phyloP scores from a whole-genome alignment of 92 coral and sea anemone species.

The Hydrozoanthus gracilis region DNA sequence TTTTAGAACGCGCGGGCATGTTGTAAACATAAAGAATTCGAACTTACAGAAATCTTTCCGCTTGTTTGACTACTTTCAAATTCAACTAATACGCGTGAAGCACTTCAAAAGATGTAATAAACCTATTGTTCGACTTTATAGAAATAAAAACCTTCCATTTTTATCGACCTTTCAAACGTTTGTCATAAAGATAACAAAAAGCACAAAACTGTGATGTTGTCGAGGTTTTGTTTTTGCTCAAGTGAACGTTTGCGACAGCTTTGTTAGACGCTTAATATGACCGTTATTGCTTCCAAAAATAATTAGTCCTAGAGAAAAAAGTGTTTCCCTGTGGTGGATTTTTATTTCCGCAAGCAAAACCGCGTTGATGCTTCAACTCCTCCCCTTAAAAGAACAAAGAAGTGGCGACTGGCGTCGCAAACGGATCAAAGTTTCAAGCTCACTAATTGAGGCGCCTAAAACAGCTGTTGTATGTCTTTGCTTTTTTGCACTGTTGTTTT shows the following conservation, averaged over 20 bases:
- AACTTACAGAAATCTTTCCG: constrained; percentile 29
- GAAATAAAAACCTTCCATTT: constrained; percentile 51
- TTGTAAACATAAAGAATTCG: constrained; percentile 17
- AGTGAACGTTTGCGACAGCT: constrained; percentile 45
- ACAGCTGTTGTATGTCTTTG: constrained; percentile 34
- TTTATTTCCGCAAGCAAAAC: constrained; percentile 50
- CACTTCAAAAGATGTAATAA: constrained; percentile 50
- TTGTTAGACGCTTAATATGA: constrained; percentile 37
- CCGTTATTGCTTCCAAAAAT: constrained; percentile 51
- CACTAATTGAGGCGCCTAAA: constrained; percentile 23
- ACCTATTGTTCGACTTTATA: constrained; percentile 36
- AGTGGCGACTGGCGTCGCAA: constrained; percentile 31
- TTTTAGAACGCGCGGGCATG: constrained; percentile 6
- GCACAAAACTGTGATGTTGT: constrained; percentile 42
- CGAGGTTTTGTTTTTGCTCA: constrained; percentile 40
- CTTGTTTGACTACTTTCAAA: constrained; percentile 32
- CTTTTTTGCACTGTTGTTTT: constrained; percentile 29
- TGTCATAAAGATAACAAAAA: constrained; percentile 48
- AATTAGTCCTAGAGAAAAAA: constrained; percentile 44
- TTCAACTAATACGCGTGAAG: constrained; percentile 22
- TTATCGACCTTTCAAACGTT: constrained; percentile 41
- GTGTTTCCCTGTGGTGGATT: constrained; percentile 29
- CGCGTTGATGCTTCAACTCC: constrained; percentile 25
- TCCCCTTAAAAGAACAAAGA: constrained; percentile 45
- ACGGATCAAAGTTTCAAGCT: constrained; percentile 27